These are phyloP conservation scores for Cyphomyrus discorhynchus DNA, from an alignment of 2,113 vertebrate genomes.

Conservation along the genomic window DNA sequence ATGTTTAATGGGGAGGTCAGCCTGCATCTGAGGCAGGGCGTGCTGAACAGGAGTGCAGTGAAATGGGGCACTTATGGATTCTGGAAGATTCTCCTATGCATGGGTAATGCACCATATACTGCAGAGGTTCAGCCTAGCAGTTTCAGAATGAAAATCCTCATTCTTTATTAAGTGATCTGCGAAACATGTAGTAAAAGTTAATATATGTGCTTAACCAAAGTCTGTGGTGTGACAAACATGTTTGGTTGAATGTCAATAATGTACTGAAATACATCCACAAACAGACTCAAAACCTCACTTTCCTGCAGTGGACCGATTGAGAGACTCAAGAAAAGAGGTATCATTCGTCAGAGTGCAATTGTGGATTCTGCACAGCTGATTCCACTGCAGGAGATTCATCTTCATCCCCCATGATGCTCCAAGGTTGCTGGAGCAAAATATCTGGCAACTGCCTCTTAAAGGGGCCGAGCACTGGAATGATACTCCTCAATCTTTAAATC, in stretches of 20 bases:
- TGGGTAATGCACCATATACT: background rate
- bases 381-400: constrained; percentile 11
- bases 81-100: background rate
- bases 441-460: constrained; percentile 9
- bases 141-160: background rate
- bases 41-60: background rate
- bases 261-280: background rate
- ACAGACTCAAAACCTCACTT: background rate
- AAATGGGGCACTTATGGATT: background rate
- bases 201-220: background rate
- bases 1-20: background rate
- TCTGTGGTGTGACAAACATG: background rate
- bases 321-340: background rate
- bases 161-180: background rate
- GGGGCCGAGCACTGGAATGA: background rate
- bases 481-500: background rate
- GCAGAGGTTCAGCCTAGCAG: background rate
- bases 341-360: background rate
- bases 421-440: background rate
- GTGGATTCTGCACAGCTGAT: constrained; percentile 9
- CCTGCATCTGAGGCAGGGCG: background rate
- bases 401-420: constrained; percentile 7
- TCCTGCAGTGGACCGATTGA: background rate
- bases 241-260: background rate
- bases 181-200: background rate